Evolutionary conservation across 2,113 vertebrate genomes (phyloP).

Genomic region (Suncus etruscus): DNA sequence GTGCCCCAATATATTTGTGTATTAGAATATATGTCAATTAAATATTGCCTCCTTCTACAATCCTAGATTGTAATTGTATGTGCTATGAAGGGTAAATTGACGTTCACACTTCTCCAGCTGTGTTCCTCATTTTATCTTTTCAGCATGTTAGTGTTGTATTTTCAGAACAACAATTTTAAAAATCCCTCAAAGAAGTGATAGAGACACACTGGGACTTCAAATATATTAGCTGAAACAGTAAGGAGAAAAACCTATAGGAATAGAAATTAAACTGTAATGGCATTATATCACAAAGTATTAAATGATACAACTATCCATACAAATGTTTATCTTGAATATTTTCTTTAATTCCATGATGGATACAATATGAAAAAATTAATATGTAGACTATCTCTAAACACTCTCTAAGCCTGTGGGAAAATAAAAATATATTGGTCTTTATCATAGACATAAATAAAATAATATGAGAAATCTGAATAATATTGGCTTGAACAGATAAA

Average conservation of each 20-base stretch:
- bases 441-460: slow-evolving; percentile 45
- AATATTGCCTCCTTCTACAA: slow-evolving; percentile 65
- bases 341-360: slow-evolving; percentile 44
- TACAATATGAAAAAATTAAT: slow-evolving; percentile 28
- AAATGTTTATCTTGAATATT: slow-evolving; percentile 63
- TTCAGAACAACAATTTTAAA: slow-evolving; percentile 67
- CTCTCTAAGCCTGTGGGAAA: slow-evolving; percentile 32
- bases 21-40: slow-evolving; percentile 70
- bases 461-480: slow-evolving; percentile 44
- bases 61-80: slow-evolving; percentile 62
- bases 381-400: not conserved
- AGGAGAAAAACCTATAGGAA: slow-evolving; percentile 68
- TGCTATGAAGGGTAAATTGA: slow-evolving; percentile 64
- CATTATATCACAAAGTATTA: slow-evolving; percentile 72
- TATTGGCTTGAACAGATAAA: slow-evolving; percentile 23
- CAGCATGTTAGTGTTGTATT: slow-evolving; percentile 60
- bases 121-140: slow-evolving; percentile 63
- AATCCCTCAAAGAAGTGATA: slow-evolving; percentile 69
- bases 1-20: slow-evolving; percentile 71
- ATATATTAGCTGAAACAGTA: slow-evolving; percentile 74
- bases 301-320: slow-evolving; percentile 67
- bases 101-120: slow-evolving; percentile 52
- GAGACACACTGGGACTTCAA: slow-evolving; percentile 70
- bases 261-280: slow-evolving; percentile 75
- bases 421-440: slow-evolving; percentile 50